These are phyloP conservation scores for Sciurus carolinensis DNA, from an alignment of 2,797 vertebrate species.

Conservation along the genomic window DNA sequence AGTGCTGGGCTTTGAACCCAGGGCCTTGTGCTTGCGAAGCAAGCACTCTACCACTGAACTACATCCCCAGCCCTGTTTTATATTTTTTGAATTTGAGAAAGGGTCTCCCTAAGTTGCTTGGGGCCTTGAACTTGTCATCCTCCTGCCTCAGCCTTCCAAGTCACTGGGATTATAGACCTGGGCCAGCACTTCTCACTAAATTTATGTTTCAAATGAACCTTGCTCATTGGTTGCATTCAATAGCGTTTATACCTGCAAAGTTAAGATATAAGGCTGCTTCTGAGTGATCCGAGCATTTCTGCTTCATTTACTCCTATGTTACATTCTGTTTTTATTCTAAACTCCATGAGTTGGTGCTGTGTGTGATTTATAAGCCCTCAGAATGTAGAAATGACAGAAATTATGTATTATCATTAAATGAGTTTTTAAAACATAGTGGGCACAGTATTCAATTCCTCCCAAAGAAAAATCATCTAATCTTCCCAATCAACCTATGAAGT, in stretches of 20 bases:
- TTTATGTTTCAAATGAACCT: conserved; percentile 43
- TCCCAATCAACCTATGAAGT: conserved; percentile 1
- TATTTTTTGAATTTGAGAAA: too few relatives aligned
- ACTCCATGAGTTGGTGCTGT: neutral
- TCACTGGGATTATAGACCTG: too few relatives aligned
- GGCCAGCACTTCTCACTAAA: too few relatives aligned
- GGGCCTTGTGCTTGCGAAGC: too few relatives aligned
- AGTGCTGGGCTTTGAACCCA: too few relatives aligned
- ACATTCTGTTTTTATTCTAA: neutral
- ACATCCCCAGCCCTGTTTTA: too few relatives aligned
- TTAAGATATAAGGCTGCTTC: neutral
- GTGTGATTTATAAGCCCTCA: neutral
- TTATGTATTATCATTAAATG: neutral
- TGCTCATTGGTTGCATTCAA: neutral
- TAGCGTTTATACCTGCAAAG: neutral
- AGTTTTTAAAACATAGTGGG: neutral
- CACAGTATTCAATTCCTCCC: neutral
- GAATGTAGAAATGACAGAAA: neutral
- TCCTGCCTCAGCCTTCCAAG: too few relatives aligned
- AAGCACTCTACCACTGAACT: too few relatives aligned
- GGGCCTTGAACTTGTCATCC: too few relatives aligned
- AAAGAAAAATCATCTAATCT: conserved; percentile 56
- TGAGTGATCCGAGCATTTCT: neutral
- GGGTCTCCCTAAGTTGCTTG: too few relatives aligned
- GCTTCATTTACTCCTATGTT: neutral